phyloP scores from a whole-genome alignment of 1,140 invertebrate species.

The Cyrtorhinus lividipennis region DNA sequence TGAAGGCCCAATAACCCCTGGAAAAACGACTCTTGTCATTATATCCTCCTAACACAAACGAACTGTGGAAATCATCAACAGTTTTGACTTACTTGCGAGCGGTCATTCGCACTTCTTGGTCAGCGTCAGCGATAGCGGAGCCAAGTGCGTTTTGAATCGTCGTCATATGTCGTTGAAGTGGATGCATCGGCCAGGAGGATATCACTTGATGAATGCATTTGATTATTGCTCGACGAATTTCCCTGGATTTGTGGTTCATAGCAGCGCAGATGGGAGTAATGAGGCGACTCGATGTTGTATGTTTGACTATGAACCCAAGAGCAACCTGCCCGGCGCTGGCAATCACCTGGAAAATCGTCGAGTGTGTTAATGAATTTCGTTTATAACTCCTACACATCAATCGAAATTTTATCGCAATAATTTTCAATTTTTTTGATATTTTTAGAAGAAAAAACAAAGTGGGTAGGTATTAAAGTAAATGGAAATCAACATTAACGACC shows the following conservation, averaged over 20 bases:
- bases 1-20: slow-evolving; percentile 82
- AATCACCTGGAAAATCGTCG: slow-evolving; percentile 56
- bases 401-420: too few species aligned
- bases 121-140: slow-evolving; percentile 81
- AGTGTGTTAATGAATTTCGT: not conserved
- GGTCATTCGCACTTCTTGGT: slow-evolving; percentile 64
- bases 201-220: slow-evolving; percentile 76
- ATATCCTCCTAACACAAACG: slow-evolving; percentile 11
- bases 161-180: slow-evolving; percentile 65
- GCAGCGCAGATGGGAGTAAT: slow-evolving; percentile 74
- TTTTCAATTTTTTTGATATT: too few species aligned
- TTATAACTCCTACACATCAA: not conserved
- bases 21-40: slow-evolving; percentile 29
- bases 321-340: slow-evolving; percentile 76
- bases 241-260: slow-evolving; percentile 75
- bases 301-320: slow-evolving; percentile 75
- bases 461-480: too few species aligned
- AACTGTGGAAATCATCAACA: not conserved
- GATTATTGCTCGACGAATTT: slow-evolving; percentile 66
- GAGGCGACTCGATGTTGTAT: slow-evolving; percentile 69
- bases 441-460: too few species aligned
- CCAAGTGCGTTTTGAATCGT: slow-evolving; percentile 71
- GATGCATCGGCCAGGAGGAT: slow-evolving; percentile 65
- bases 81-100: slow-evolving; percentile 46
- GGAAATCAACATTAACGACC: too few species aligned